Evolutionary conservation across 2,888 invertebrate species (phyloP).

Genomic region (Epinotia ramella): DNA sequence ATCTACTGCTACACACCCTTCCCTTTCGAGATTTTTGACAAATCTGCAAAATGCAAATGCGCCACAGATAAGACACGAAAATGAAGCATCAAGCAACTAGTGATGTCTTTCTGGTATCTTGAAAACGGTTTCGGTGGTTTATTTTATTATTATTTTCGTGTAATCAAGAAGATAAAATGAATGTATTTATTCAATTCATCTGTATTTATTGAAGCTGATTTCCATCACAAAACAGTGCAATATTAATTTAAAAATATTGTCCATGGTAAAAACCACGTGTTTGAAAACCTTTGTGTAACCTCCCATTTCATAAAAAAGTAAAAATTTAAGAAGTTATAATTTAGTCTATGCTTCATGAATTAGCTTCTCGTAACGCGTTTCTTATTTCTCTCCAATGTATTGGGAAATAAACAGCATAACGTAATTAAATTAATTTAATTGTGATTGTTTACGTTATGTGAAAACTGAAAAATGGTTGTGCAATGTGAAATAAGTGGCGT

Average conservation of each 20-base stretch:
- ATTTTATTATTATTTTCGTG: background rate
- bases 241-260: conserved; percentile 48
- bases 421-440: conserved; percentile 64
- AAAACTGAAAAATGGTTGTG: conserved; percentile 69
- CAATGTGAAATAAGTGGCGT: conserved; percentile 64
- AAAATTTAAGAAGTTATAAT: conserved; percentile 61
- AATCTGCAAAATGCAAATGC: conserved; percentile 53
- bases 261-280: conserved; percentile 71
- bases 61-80: conserved; percentile 36
- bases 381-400: conserved; percentile 76
- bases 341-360: conserved; percentile 78
- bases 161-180: background rate
- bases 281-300: conserved; percentile 50
- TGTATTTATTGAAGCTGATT: background rate
- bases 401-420: conserved; percentile 80
- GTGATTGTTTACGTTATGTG: conserved; percentile 59
- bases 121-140: conserved; percentile 6
- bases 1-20: conserved; percentile 66
- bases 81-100: conserved; percentile 31
- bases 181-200: background rate
- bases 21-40: conserved; percentile 64
- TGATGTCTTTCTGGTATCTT: conserved; percentile 29
- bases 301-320: conserved; percentile 56
- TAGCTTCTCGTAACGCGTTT: conserved; percentile 81
- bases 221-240: background rate